These are phyloP conservation scores for Saccostrea cuccullata DNA, from an alignment of 1,140 invertebrate species.

Conservation along the genomic window DNA sequence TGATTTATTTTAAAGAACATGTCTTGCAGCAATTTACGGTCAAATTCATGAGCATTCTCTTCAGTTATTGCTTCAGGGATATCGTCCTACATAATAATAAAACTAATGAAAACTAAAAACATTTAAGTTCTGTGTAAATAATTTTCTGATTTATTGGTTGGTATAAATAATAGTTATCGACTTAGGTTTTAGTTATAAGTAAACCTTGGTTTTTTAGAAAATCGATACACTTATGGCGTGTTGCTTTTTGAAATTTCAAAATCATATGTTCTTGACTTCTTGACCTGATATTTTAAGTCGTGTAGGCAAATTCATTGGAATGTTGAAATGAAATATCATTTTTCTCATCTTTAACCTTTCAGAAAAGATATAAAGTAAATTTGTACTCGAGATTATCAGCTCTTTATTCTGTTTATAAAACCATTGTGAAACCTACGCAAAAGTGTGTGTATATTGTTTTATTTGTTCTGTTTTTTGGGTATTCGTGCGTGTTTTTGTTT, in stretches of 20 bases:
- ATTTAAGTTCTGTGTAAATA: not conserved
- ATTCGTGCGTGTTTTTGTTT: no score
- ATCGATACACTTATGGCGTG: not conserved
- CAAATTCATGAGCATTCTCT: not conserved
- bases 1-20: constrained; percentile 40
- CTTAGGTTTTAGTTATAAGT: not conserved
- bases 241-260: not conserved
- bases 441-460: no score
- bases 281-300: no score
- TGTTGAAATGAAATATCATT: no score
- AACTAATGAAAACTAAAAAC: not conserved
- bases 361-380: no score
- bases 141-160: not conserved
- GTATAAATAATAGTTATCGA: not conserved
- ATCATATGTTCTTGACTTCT: not conserved
- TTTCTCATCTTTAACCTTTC: no score
- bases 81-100: not conserved
- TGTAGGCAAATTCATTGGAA: no score
- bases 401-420: no score
- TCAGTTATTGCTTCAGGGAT: not conserved
- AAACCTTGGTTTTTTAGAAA: not conserved
- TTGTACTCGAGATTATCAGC: no score
- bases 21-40: constrained; percentile 1
- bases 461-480: no score
- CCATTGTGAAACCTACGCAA: no score